Evolutionary conservation across 2,888 invertebrate species (phyloP).

Genomic region (Ornithoptera priamus): DNA sequence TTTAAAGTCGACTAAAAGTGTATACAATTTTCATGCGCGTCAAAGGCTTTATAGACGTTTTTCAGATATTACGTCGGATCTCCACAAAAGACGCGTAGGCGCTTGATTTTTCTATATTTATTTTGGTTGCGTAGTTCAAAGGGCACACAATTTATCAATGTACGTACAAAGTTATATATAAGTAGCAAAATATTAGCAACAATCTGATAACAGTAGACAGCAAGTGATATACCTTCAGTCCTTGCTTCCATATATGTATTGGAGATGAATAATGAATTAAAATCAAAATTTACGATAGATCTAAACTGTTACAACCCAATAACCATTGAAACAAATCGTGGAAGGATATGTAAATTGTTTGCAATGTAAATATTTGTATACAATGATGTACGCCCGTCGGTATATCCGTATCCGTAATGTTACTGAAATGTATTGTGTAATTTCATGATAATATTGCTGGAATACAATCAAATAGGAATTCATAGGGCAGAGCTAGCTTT

Average conservation of each 20-base stretch:
- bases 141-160: background rate
- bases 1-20: constrained; percentile 20
- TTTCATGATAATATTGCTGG: background rate
- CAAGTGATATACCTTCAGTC: no score
- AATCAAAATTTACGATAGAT: no score
- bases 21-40: constrained; percentile 19
- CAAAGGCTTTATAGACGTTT: constrained; percentile 24
- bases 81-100: background rate
- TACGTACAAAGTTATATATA: background rate
- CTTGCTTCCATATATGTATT: no score
- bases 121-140: background rate
- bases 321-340: no score
- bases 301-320: no score
- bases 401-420: no score
- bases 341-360: no score
- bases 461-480: constrained; percentile 4
- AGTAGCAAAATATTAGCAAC: background rate
- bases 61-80: constrained; percentile 2
- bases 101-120: background rate
- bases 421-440: background rate
- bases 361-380: background rate
- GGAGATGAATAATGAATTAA: no score
- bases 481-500: constrained; percentile 20
- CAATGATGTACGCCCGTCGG: no score
- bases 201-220: no score